Evolutionary conservation across 35 echinoderm and acorn worm species (phyloP).

Genomic region (Chiridota heheva): DNA sequence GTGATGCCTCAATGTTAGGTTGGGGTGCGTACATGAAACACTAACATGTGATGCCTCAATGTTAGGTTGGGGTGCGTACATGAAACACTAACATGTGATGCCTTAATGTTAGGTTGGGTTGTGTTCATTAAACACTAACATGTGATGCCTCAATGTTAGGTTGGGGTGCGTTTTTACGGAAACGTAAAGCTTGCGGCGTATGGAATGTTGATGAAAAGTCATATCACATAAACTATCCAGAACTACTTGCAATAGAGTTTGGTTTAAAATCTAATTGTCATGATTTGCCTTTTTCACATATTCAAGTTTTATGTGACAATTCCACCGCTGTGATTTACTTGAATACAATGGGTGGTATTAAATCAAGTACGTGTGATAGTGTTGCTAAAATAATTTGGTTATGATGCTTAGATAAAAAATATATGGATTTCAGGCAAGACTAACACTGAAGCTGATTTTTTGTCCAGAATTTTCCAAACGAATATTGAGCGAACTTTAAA

Average conservation of each 20-base stretch:
- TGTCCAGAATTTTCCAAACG: constrained; percentile 18
- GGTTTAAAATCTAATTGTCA: constrained; percentile 20
- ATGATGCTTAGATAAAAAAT: constrained; percentile 25
- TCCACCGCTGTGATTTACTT: constrained; percentile 39
- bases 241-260: constrained; percentile 36
- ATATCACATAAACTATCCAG: constrained; percentile 38
- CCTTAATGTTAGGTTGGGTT: no score
- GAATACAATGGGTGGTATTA: constrained; percentile 38
- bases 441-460: constrained; percentile 19
- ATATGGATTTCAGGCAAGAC: constrained; percentile 24
- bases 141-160: constrained; percentile 33
- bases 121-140: no score
- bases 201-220: constrained; percentile 29
- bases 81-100: no score
- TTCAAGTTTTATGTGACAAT: constrained; percentile 41
- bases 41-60: no score
- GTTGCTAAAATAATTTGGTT: constrained; percentile 22
- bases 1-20: no score
- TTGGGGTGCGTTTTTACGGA: constrained; percentile 19
- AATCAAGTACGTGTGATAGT: constrained; percentile 33
- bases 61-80: no score
- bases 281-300: background rate
- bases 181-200: constrained; percentile 8
- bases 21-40: no score
- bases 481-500: constrained; percentile 39